Conservation (phyloP, 2,113 vertebrate species). For the Prunella himalayana region DNA sequence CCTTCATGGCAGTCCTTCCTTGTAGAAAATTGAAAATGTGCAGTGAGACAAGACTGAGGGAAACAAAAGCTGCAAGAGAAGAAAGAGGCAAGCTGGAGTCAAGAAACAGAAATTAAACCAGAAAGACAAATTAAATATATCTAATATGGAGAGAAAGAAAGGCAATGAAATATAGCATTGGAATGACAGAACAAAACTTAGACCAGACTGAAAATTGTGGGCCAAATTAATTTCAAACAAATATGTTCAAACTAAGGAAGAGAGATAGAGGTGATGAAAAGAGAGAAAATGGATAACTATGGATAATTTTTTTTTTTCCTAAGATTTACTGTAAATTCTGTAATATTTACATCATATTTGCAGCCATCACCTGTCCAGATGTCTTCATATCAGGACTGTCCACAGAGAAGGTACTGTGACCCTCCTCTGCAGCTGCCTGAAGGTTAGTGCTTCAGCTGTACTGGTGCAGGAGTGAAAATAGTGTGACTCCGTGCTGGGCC, state of each 20-base stretch:
- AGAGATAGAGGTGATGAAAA: background rate
- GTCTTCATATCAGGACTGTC: background rate
- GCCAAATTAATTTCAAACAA: background rate
- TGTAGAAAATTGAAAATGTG: background rate
- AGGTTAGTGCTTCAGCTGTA: background rate
- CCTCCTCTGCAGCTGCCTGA: background rate
- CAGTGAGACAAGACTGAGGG: background rate
- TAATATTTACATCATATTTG: background rate
- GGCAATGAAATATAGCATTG: background rate
- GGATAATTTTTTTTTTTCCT: accelerated
- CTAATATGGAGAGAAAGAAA: background rate
- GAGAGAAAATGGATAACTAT: background rate
- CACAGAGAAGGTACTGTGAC: background rate
- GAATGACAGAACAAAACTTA: background rate
- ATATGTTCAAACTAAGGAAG: background rate
- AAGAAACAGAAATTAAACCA: background rate
- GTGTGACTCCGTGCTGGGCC: background rate
- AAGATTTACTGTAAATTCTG: background rate
- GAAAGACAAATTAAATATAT: background rate
- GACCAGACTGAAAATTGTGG: background rate
- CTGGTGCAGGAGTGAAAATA: background rate
- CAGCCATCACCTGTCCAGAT: background rate
- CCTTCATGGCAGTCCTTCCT: background rate
- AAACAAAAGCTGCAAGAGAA: background rate
- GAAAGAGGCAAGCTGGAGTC: background rate